phyloP scores from a whole-genome alignment of 1,140 invertebrate species.

The Brachystomella parvula region DNA sequence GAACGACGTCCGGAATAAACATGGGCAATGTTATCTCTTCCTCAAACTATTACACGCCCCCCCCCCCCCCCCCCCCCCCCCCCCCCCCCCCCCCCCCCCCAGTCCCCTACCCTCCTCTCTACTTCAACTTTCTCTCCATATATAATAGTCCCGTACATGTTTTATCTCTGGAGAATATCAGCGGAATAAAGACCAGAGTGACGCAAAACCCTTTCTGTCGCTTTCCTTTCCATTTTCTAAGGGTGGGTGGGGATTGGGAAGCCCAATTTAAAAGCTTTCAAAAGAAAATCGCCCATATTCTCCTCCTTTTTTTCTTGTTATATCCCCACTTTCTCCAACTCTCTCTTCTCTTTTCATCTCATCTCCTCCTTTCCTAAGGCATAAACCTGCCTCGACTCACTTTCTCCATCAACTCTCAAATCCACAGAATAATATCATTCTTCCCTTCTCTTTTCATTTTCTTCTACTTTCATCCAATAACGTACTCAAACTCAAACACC shows the following conservation, averaged over 20 bases:
- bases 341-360: neutral
- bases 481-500: neutral
- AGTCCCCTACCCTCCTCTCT: neutral
- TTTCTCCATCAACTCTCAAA: constrained; percentile 10
- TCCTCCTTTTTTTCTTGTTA: neutral
- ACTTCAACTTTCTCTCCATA: no score
- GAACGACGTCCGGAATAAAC: constrained; percentile 3
- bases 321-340: neutral
- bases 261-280: constrained; percentile 10
- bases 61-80: neutral
- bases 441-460: neutral
- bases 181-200: neutral
- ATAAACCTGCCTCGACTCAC: no score
- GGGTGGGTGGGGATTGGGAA: neutral
- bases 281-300: constrained; percentile 7
- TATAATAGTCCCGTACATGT: no score
- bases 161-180: constrained; percentile 1
- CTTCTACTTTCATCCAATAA: neutral
- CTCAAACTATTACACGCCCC: neutral
- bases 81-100: neutral
- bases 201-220: neutral
- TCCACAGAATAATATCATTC: constrained; percentile 1
- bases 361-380: no score
- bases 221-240: neutral
- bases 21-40: constrained; percentile 6